Base-by-base conservation (phyloP, 2,113 vertebrate genomes). In the Dromaius novaehollandiae region DNA sequence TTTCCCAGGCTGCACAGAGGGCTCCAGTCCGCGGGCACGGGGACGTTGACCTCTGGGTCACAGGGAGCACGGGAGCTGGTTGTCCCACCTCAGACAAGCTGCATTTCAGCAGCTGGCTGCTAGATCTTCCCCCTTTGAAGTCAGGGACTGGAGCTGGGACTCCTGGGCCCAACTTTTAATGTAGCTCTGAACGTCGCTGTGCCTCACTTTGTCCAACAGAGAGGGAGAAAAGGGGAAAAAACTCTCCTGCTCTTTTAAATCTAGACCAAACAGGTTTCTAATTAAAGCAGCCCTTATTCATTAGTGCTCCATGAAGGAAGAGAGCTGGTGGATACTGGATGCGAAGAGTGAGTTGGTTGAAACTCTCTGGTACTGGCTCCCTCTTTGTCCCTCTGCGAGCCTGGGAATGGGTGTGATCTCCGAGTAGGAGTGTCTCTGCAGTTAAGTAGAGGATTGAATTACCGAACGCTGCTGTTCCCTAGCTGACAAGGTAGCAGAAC, bases 371-470 rank as follows among this genome's bases (percentile, higher is more conserved):
- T 6, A 22, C 92, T 55, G 55, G 90, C 94, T 96, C 86, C 64
- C 69, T 75, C 90, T 89, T 82, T 82, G 73, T 95, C 88, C 91
- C 92, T 81, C 75, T 28, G 48, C 63, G 93, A 80, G 94, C 95
- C 82, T 19, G 94, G 95, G 93, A 93, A 94, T 95, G 97, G 97
- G 97, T 96, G 97, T 97, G 97, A 88, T 95, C 93, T 89, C 66
- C 6, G 40, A 58, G 94, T 91, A 96, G 97, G 96, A 96, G 96
- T 97, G 94, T 97, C 95, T 82, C 75, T 78, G 90, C 48, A 79
- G 92, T 95, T 95, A 95, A 97, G 66, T 28, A 86, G 96, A 92
- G 93, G 90, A 94, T 97, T 97, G 95, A 96, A 91, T 97, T 97
- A 97, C 97, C 9, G 38, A 93, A 48, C 90, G 5, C 70, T 55